phyloP scores from a whole-genome alignment of 2,888 invertebrate species.

The Andrena hattorfiana region DNA sequence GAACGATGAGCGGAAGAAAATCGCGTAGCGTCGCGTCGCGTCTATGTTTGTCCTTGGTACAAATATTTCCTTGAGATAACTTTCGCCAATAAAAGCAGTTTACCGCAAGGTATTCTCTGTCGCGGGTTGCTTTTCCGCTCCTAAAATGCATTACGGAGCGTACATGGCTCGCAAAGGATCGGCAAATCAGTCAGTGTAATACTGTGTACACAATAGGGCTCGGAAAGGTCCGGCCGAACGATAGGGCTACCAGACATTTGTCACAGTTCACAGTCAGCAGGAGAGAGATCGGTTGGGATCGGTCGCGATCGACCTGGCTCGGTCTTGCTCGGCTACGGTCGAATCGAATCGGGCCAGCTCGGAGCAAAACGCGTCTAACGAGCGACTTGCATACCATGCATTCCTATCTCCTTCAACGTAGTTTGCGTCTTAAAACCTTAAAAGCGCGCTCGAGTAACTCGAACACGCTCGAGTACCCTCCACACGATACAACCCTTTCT shows the following conservation, averaged over 20 bases:
- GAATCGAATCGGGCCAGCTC: slow-evolving; percentile 48
- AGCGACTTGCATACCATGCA: slow-evolving; percentile 59
- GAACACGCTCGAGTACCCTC: slow-evolving; percentile 45
- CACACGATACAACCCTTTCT: slow-evolving; percentile 1
- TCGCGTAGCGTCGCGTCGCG: background rate
- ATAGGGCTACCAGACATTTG: slow-evolving; percentile 22
- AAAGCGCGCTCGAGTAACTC: slow-evolving; percentile 62
- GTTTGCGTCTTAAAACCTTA: slow-evolving; percentile 62
- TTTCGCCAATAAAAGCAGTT: slow-evolving; percentile 2
- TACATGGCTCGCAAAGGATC: background rate
- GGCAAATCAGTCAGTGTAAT: background rate
- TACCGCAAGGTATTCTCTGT: slow-evolving; percentile 10
- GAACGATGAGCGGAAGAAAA: background rate
- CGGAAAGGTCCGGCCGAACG: background rate
- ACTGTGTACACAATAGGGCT: background rate
- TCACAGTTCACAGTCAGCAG: slow-evolving; percentile 9
- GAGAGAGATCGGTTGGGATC: slow-evolving; percentile 46
- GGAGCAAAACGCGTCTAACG: slow-evolving; percentile 46
- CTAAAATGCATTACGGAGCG: slow-evolving; percentile 7
- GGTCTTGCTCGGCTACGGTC: slow-evolving; percentile 36
- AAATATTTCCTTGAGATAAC: background rate
- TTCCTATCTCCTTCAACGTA: slow-evolving; percentile 53
- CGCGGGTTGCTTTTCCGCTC: background rate
- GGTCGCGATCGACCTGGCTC: slow-evolving; percentile 48
- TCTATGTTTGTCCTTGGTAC: background rate